phyloP scores from a whole-genome alignment of 2,113 vertebrate genomes.

The Vicugna pacos region DNA sequence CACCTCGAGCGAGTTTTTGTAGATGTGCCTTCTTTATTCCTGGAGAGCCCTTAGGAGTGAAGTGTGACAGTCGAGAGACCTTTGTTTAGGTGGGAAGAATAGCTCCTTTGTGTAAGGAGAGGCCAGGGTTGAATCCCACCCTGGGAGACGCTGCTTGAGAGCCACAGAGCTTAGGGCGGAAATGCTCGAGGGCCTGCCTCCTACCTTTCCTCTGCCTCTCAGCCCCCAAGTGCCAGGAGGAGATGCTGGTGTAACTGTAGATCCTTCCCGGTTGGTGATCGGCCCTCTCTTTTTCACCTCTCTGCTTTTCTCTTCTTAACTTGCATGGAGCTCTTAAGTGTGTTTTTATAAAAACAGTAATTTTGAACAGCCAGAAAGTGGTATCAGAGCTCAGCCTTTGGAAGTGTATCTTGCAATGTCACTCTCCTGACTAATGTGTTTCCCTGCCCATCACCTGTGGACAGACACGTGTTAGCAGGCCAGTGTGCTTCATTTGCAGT shows the following conservation, averaged over 20 bases:
- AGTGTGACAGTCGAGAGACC: background rate
- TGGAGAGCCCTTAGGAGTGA: background rate
- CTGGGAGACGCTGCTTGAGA: constrained; percentile 27
- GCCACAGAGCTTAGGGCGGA: background rate
- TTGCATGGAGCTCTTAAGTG: constrained; percentile 69
- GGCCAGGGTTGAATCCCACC: constrained; percentile 41
- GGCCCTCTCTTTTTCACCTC: background rate
- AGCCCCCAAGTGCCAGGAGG: constrained; percentile 43
- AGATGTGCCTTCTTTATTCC: background rate
- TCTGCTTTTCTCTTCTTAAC: background rate
- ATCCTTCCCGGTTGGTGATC: constrained; percentile 23
- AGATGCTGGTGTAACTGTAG: constrained; percentile 63
- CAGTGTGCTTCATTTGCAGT: constrained; percentile 85
- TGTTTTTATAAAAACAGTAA: constrained; percentile 80
- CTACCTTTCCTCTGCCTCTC: constrained; percentile 42
- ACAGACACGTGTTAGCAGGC: constrained; percentile 89
- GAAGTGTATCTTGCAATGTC: constrained; percentile 86
- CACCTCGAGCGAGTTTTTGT: constrained; percentile 13
- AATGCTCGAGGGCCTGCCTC: constrained; percentile 45
- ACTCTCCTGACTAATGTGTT: constrained; percentile 84
- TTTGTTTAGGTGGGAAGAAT: background rate
- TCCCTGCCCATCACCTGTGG: constrained; percentile 88
- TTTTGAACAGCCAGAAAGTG: constrained; percentile 81
- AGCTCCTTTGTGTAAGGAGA: background rate
- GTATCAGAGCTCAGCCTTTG: constrained; percentile 73